Conservation (phyloP, 64 coral and sea anemone genomes). For the Stichodactyla helianthus region DNA sequence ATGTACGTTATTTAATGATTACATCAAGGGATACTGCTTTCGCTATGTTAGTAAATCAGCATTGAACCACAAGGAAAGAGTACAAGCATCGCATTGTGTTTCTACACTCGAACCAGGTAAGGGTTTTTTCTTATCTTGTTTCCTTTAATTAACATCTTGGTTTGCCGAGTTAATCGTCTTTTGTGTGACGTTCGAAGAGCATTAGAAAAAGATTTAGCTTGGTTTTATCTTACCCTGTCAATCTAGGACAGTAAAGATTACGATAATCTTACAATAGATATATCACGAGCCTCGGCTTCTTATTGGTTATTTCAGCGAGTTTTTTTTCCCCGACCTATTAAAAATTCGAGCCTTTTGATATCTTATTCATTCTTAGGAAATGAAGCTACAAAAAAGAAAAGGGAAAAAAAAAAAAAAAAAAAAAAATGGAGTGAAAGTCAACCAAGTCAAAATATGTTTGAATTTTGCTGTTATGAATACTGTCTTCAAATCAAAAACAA, state of each 20-base stretch:
- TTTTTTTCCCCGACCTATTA: no score
- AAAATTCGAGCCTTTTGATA: no score
- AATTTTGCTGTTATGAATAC: no score
- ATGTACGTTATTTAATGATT: slow-evolving; percentile 65
- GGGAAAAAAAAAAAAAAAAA: no score
- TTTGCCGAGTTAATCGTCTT: slow-evolving; percentile 1
- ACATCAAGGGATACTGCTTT: slow-evolving; percentile 80
- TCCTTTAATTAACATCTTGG: slow-evolving; percentile 11
- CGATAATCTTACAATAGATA: background rate
- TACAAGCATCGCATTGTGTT: slow-evolving; percentile 50
- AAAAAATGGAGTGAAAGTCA: no score
- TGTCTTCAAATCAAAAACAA: background rate
- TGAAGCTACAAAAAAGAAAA: no score
- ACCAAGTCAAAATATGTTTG: no score
- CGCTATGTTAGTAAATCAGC: slow-evolving; percentile 53
- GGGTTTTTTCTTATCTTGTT: background rate
- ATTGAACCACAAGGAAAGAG: slow-evolving; percentile 18
- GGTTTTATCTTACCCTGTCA: slow-evolving; percentile 9
- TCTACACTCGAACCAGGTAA: slow-evolving; percentile 65
- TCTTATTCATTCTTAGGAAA: no score
- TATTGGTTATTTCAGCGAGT: background rate
- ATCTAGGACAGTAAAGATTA: background rate
- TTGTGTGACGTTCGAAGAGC: background rate
- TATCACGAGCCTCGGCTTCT: background rate
- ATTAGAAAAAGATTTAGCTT: background rate